Percentiles rank a stretch among this genome's conserved stretches.
Evolutionary conservation across 2,797 vertebrate species (phyloP).

Genomic region (Diglossa cyanea): DNA sequence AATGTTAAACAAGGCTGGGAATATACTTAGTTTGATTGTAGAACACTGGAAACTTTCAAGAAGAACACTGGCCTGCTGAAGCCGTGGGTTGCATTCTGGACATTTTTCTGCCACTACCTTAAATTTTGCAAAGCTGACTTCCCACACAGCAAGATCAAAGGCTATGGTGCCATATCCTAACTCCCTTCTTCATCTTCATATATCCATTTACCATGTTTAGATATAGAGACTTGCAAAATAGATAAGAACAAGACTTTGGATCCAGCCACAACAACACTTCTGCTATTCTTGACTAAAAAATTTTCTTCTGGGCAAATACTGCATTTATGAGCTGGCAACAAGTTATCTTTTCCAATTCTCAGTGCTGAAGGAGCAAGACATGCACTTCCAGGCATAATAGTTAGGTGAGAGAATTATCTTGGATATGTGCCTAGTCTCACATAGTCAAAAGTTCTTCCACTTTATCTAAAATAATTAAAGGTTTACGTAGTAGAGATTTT

Average conservation of each 20-base stretch:
- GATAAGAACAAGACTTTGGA: neutral
- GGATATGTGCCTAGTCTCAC: neutral
- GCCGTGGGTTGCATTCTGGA: neutral
- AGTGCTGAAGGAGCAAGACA: neutral
- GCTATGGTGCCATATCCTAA: neutral
- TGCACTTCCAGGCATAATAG: neutral
- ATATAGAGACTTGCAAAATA: neutral
- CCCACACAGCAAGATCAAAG: neutral
- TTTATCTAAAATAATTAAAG: conserved; percentile 7
- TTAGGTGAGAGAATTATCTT: neutral
- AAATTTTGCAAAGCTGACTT: neutral
- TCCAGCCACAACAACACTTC: neutral
- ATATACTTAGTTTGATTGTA: neutral
- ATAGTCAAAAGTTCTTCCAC: neutral
- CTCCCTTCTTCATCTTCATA: neutral
- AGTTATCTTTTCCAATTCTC: neutral
- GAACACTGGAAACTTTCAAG: neutral
- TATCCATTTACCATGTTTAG: neutral
- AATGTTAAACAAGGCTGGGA: neutral
- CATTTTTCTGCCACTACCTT: neutral
- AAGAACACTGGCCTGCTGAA: neutral
- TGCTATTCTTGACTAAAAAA: neutral
- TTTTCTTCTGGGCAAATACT: neutral
- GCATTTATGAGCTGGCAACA: neutral
- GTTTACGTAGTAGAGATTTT: neutral